These are phyloP conservation scores for Butorides virescens DNA, from an alignment of 2,113 vertebrate species.

Conservation along the genomic window DNA sequence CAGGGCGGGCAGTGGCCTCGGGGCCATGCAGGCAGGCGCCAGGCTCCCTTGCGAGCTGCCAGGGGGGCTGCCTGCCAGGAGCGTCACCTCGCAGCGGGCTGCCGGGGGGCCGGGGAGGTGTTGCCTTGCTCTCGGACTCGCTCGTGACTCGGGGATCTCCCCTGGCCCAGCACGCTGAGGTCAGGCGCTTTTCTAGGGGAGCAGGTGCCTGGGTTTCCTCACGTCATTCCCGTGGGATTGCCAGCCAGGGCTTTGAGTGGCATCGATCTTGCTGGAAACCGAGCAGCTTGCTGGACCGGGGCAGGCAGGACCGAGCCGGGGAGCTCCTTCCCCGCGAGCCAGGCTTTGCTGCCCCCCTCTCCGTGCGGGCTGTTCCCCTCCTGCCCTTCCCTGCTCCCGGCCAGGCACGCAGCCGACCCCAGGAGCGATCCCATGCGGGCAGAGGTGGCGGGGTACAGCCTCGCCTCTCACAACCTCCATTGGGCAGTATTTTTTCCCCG, in stretches of 20 bases:
- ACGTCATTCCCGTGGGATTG: neutral
- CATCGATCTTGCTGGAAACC: constrained; percentile 27
- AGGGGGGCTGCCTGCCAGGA: neutral
- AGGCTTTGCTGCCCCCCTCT: neutral
- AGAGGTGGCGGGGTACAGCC: neutral
- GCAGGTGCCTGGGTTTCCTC: constrained; percentile 48
- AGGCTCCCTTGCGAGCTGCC: neutral
- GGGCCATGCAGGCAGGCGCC: neutral
- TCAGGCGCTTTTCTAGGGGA: constrained; percentile 23
- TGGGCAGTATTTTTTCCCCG: fast-evolving
- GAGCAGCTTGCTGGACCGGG: neutral
- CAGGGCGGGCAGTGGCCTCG: neutral
- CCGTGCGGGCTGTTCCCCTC: neutral
- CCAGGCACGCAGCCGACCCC: fast-evolving
- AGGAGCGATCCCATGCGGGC: fast-evolving
- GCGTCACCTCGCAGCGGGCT: neutral
- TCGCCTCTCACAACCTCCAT: fast-evolving
- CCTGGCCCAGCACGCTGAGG: neutral
- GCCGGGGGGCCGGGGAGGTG: neutral
- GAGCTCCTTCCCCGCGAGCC: neutral
- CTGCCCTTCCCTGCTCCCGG: neutral
- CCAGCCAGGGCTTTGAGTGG: neutral
- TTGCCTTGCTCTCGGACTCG: neutral
- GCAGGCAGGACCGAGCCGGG: neutral
- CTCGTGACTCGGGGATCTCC: constrained; percentile 52